These are phyloP conservation scores for Lepas anatifera DNA, from an alignment of 2,888 invertebrate genomes.

Conservation along the genomic window DNA sequence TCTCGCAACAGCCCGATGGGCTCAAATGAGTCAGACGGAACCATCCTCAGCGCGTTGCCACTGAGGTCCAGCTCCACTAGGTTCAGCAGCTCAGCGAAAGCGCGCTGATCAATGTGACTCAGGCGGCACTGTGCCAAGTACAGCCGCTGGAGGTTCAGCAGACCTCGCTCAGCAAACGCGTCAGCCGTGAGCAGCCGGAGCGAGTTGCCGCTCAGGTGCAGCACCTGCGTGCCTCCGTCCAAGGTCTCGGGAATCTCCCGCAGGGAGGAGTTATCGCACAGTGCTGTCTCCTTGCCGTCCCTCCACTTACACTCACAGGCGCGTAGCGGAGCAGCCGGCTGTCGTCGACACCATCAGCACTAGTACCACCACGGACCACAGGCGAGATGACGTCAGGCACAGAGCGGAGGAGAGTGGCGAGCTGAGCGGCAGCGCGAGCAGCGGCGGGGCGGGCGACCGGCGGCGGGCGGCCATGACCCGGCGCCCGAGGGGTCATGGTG, in stretches of 20 bases:
- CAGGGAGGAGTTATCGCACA: slow-evolving; percentile 70
- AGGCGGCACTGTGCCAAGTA: slow-evolving; percentile 71
- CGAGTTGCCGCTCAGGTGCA: slow-evolving; percentile 79
- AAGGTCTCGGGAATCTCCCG: slow-evolving; percentile 74
- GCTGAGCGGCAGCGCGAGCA: not conserved
- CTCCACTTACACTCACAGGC: slow-evolving; percentile 45
- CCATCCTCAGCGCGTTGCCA: slow-evolving; percentile 62
- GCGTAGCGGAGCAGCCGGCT: not conserved
- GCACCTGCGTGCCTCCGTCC: slow-evolving; percentile 77
- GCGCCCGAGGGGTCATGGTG: not conserved
- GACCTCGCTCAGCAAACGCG: slow-evolving; percentile 64
- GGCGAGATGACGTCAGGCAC: too few species aligned
- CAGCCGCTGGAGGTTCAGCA: slow-evolving; percentile 75
- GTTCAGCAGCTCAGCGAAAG: slow-evolving; percentile 75
- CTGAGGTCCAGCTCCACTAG: slow-evolving; percentile 80
- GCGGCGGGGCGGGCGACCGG: not conserved
- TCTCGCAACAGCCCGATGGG: slow-evolving; percentile 69
- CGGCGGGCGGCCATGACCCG: not conserved
- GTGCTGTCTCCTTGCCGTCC: slow-evolving; percentile 74
- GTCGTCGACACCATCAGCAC: too few species aligned
- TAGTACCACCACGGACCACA: too few species aligned
- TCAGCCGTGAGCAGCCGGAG: slow-evolving; percentile 68
- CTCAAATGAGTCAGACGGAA: slow-evolving; percentile 66
- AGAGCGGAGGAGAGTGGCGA: not conserved
- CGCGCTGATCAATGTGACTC: slow-evolving; percentile 70